These are phyloP conservation scores for Drosophila kanekoi DNA, from an alignment of 2,888 invertebrate genomes.

Conservation along the genomic window DNA sequence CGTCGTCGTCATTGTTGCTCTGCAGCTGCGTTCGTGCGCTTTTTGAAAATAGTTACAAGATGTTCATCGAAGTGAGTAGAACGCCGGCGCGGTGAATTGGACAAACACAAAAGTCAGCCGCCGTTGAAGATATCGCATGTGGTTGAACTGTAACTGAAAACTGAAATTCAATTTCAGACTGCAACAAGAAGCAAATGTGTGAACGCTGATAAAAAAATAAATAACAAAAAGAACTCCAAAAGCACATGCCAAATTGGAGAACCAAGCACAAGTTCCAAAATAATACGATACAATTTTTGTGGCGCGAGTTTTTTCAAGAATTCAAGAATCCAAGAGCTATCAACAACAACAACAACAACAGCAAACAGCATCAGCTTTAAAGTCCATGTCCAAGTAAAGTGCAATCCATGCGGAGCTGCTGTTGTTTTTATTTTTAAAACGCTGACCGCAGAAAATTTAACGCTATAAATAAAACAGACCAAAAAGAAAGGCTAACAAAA, in stretches of 20 bases:
- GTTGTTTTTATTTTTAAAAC: slow-evolving; percentile 74
- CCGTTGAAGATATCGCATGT: slow-evolving; percentile 48
- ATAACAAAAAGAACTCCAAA: slow-evolving; percentile 11
- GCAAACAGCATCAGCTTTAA: slow-evolving; percentile 31
- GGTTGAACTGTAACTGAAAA: slow-evolving; percentile 46
- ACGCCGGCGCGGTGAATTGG: slow-evolving; percentile 82
- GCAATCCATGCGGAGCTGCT: slow-evolving; percentile 62
- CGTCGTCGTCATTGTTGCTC: slow-evolving; percentile 60
- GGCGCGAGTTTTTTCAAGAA: slow-evolving; percentile 37
- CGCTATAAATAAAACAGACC: slow-evolving; percentile 73
- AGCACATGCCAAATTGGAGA: slow-evolving; percentile 21
- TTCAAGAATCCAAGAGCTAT: slow-evolving; percentile 10
- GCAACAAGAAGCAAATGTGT: slow-evolving; percentile 27
- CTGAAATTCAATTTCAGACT: slow-evolving; percentile 36
- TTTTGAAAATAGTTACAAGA: slow-evolving; percentile 84
- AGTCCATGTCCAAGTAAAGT: slow-evolving; percentile 51
- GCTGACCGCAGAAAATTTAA: slow-evolving; percentile 73
- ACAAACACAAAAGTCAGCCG: slow-evolving; percentile 52
- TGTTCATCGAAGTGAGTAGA: slow-evolving; percentile 84
- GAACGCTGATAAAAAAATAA: slow-evolving; percentile 23
- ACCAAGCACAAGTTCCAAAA: slow-evolving; percentile 31
- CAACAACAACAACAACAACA: slow-evolving; percentile 6
- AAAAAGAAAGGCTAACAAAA: slow-evolving; percentile 42
- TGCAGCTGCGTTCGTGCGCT: slow-evolving; percentile 82
- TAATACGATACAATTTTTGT: slow-evolving; percentile 28